phyloP scores from a whole-genome alignment of 2,888 invertebrate species.

The Furcula furcula region DNA sequence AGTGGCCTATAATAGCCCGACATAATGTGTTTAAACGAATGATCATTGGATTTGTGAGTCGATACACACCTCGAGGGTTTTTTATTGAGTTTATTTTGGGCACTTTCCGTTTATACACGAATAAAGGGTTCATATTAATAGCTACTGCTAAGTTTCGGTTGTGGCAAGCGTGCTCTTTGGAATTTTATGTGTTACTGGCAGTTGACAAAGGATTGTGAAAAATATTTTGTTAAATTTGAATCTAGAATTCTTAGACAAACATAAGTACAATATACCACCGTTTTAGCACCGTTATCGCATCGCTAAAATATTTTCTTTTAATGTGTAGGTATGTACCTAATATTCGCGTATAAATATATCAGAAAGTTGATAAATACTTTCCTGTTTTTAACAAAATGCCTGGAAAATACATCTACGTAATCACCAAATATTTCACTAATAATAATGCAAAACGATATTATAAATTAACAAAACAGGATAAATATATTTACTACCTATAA shows the following conservation, averaged over 20 bases:
- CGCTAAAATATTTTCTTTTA: no score
- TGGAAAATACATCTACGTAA: not conserved
- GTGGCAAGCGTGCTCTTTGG: constrained; percentile 20
- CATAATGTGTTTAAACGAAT: constrained; percentile 37
- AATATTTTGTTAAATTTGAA: no score
- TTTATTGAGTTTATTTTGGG: constrained; percentile 27
- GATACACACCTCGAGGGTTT: constrained; percentile 21
- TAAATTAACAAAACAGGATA: constrained; percentile 3
- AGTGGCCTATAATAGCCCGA: constrained; percentile 39
- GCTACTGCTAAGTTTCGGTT: constrained; percentile 15
- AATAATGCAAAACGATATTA: no score
- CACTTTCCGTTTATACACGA: constrained; percentile 22
- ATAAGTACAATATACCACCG: no score
- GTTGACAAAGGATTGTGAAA: not conserved
- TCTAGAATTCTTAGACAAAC: no score
- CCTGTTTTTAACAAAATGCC: constrained; percentile 1
- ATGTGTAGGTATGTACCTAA: no score
- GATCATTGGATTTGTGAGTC: constrained; percentile 28
- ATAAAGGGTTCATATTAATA: constrained; percentile 24
- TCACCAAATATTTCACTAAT: no score
- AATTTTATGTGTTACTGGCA: not conserved
- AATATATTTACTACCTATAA: constrained; percentile 6
- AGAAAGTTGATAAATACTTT: no score
- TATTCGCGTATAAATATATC: no score
- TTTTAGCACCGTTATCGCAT: no score